Evolutionary conservation across 2,888 invertebrate genomes (phyloP).

Genomic region (Spicauda simplicius): DNA sequence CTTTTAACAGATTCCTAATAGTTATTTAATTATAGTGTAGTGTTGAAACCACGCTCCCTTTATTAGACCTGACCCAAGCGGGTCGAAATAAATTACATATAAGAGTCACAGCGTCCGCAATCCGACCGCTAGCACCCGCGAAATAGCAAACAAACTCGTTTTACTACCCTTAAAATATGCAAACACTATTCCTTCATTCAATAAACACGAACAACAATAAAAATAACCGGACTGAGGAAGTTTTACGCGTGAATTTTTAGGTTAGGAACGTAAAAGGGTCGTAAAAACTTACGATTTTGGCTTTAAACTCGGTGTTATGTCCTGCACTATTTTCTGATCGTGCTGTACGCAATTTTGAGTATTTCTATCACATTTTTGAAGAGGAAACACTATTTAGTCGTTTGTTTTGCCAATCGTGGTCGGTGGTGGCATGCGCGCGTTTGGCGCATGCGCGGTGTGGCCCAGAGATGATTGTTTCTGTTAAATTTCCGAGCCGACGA

Average conservation of each 20-base stretch:
- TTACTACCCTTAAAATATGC: background rate
- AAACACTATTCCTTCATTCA: slow-evolving; percentile 4
- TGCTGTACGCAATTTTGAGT: background rate
- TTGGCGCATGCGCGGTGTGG: slow-evolving; percentile 60
- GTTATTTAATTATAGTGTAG: background rate
- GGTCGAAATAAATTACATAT: background rate
- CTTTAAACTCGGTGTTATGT: background rate
- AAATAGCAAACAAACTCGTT: background rate
- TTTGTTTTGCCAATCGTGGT: slow-evolving; percentile 49
- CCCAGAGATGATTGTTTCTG: slow-evolving; percentile 58
- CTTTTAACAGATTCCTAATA: background rate
- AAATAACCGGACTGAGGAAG: slow-evolving; percentile 1
- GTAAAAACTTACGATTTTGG: slow-evolving; percentile 21
- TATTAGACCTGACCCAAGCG: background rate
- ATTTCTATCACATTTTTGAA: slow-evolving; percentile 24
- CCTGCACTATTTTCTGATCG: background rate
- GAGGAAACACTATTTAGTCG: slow-evolving; percentile 38
- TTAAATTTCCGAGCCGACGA: slow-evolving; percentile 68
- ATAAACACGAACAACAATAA: slow-evolving; percentile 11
- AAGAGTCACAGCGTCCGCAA: background rate
- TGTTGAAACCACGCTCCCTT: background rate
- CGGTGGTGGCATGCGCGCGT: slow-evolving; percentile 65
- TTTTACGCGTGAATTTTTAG: slow-evolving; percentile 12
- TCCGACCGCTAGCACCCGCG: background rate
- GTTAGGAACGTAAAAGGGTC: slow-evolving; percentile 2